Evolutionary conservation across 2,888 invertebrate species (phyloP).

Genomic region (Ectobius pallidus): DNA sequence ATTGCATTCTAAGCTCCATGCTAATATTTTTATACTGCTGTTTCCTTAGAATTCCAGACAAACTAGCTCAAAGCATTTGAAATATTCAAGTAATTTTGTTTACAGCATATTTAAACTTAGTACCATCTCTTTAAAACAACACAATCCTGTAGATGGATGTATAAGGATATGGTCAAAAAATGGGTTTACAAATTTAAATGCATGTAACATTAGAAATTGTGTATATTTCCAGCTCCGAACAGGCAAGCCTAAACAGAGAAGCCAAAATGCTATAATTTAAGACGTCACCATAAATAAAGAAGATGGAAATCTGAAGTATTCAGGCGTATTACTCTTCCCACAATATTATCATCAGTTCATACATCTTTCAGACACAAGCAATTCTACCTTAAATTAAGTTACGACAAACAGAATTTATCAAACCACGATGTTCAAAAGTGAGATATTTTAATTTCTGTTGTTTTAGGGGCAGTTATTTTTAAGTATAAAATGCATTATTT

Average conservation of each 20-base stretch:
- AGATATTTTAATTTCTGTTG: not conserved
- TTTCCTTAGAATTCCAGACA: too few species aligned
- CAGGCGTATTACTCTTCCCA: not conserved
- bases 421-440: not conserved
- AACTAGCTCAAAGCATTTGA: too few species aligned
- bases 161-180: too few species aligned
- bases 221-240: conserved; percentile 16
- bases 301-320: not conserved
- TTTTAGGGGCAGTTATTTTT: not conserved
- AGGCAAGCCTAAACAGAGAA: not conserved
- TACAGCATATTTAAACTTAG: too few species aligned
- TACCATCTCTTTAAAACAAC: too few species aligned
- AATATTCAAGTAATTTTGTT: too few species aligned
- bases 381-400: not conserved
- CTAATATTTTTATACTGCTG: too few species aligned
- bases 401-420: not conserved
- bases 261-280: not conserved
- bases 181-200: too few species aligned
- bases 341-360: not conserved
- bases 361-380: not conserved
- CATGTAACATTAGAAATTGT: conserved; percentile 13
- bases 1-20: too few species aligned
- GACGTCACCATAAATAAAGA: not conserved
- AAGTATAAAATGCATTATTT: conserved; percentile 21
- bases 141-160: too few species aligned